phyloP scores from a whole-genome alignment of 2,797 vertebrate genomes.

The Cryptoprocta ferox region DNA sequence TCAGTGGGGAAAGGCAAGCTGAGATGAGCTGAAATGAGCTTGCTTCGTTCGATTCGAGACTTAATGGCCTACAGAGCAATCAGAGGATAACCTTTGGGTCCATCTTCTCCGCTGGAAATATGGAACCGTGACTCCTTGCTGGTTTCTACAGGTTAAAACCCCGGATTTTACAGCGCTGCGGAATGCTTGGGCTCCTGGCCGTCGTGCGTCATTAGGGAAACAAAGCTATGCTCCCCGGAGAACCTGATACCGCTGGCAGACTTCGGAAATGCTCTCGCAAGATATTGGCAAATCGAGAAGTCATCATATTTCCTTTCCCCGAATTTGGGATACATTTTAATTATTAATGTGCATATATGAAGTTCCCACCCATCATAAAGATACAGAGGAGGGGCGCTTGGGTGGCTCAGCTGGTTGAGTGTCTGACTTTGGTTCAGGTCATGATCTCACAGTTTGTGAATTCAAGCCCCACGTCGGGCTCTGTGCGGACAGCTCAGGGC shows the following conservation, averaged over 20 bases:
- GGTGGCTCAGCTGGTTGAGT: too few relatives aligned
- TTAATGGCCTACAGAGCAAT: neutral
- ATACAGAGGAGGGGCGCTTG: too few relatives aligned
- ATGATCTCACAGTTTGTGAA: too few relatives aligned
- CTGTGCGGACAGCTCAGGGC: too few relatives aligned
- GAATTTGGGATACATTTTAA: neutral
- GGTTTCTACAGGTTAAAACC: neutral
- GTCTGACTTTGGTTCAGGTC: too few relatives aligned
- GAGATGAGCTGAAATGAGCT: neutral
- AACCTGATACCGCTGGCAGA: rapidly evolving
- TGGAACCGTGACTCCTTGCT: rapidly evolving
- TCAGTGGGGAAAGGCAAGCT: neutral
- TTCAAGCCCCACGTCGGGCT: too few relatives aligned
- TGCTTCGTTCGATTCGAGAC: neutral
- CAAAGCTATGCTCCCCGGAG: neutral
- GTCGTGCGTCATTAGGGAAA: rapidly evolving
- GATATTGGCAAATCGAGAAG: rapidly evolving
- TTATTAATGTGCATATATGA: rapidly evolving
- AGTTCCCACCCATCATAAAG: neutral
- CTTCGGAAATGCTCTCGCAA: neutral
- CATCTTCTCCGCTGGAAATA: neutral
- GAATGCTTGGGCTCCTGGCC: neutral
- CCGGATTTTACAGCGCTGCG: too few relatives aligned
- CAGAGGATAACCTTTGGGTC: neutral
- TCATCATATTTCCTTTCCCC: rapidly evolving